These are phyloP conservation scores for Melanotaenia maccullochi DNA, from an alignment of 2,797 vertebrate genomes.

Conservation along the genomic window DNA sequence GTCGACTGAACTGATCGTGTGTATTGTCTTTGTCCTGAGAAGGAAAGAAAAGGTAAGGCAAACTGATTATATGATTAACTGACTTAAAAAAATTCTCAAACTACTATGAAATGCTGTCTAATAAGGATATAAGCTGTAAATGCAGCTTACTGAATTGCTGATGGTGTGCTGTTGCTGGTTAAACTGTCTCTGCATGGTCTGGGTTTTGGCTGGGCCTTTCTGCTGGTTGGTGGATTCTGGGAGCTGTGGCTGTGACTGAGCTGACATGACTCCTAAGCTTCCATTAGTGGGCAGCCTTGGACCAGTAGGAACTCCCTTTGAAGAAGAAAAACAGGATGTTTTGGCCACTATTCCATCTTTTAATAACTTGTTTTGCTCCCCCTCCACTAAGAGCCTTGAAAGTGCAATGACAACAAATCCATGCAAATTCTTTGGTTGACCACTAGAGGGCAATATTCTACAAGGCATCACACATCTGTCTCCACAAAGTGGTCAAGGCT, in stretches of 20 bases:
- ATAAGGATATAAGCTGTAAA: not conserved
- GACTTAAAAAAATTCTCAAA: not conserved
- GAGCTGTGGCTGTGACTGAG: conserved; percentile 85
- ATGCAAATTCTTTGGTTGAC: conserved; percentile 39
- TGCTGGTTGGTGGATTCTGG: conserved; percentile 77
- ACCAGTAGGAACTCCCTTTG: conserved; percentile 72
- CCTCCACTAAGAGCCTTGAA: not conserved
- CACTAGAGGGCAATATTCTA: conserved; percentile 79
- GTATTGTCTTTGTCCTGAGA: conserved; percentile 90
- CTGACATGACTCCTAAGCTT: conserved; percentile 84
- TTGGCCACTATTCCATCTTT: conserved; percentile 9
- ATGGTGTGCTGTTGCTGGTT: conserved; percentile 87
- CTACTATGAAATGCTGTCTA: not conserved
- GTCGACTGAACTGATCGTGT: conserved; percentile 92
- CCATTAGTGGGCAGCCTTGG: conserved; percentile 87
- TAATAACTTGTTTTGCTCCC: not conserved
- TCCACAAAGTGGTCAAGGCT: conserved; percentile 76
- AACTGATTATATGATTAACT: not conserved
- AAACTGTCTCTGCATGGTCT: conserved; percentile 86
- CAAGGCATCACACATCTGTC: conserved; percentile 38
- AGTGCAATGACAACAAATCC: conserved; percentile 1
- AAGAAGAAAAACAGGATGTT: conserved; percentile 21
- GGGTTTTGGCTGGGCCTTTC: conserved; percentile 87
- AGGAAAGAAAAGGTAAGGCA: conserved; percentile 20
- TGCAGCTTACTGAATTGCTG: conserved; percentile 83